Base-by-base conservation (phyloP, 2,888 invertebrate species). In the Alitta virens region DNA sequence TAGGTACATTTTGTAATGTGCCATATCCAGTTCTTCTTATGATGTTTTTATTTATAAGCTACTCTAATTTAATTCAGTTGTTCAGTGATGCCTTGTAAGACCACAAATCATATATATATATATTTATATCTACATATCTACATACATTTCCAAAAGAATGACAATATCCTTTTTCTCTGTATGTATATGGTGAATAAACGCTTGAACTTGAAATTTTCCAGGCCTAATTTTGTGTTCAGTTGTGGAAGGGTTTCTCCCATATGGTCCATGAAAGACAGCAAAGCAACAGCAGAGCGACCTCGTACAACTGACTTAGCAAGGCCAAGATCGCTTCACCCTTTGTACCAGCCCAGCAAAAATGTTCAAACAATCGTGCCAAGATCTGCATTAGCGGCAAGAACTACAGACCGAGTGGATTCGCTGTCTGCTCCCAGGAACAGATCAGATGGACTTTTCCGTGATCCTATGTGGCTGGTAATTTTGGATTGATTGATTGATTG, bases 401-500 rank as follows among this genome's bases (percentile, higher is more conserved):
- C 74, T 3, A 63, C 74, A 0, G 72, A 71, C 18, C 55, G 76
- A 24, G 25, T 75, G 5, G 65, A 72, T 14, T 42, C 57, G 9
- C 66, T 78, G 18, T 69, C 78, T 9, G 65, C 65, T 16, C 74
- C 78, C 9, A 77, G 75, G 61, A 56, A 64, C 16, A 64, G 75
- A 64, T 62, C 69, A 1, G 72, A 73, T 9, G 77, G 77, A 18
- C 77, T 74, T 1, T 78, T 74, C 57, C 69, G 77, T 52, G 68
- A 71, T 33, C 73, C 78, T 5, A 54, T 67, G 53, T 78, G 78
- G 78, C 69, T 69, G 46, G 78, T 78, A 62, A 66, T 73, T 40
- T 33, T 33, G 33, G 7, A 33, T 33, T 33, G 5, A 33, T 7
- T 7, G 12, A 7, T 33, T 33, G 33, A 33, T 12, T 33, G 5